These are phyloP conservation scores for Saccostrea glomerata DNA, from an alignment of 1,140 invertebrate genomes.

Conservation along the genomic window DNA sequence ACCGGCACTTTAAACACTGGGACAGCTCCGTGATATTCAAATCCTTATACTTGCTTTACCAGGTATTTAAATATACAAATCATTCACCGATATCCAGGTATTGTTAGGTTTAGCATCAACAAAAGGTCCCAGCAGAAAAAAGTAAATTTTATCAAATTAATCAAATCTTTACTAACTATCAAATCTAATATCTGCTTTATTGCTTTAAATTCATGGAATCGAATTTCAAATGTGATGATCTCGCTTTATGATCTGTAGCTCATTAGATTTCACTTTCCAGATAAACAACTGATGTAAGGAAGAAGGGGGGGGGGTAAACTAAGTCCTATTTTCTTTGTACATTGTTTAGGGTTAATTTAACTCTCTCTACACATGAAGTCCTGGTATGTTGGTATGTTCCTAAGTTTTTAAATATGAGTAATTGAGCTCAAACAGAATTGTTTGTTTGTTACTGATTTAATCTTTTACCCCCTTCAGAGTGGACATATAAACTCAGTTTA, in stretches of 20 bases:
- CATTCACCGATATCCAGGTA: not conserved
- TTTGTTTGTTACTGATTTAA: conserved; percentile 24
- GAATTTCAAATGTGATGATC: not conserved
- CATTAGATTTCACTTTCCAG: not conserved
- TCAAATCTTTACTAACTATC: not conserved
- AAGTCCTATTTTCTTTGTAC: not conserved
- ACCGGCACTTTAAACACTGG: not conserved
- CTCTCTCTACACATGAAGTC: not conserved
- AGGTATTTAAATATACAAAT: conserved; percentile 9
- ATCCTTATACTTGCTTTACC: not conserved
- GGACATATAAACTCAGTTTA: not conserved
- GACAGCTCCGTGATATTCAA: not conserved
- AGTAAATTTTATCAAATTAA: not conserved
- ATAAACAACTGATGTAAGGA: not conserved
- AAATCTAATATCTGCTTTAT: not conserved
- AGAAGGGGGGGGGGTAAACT: not conserved
- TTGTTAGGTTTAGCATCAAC: not conserved
- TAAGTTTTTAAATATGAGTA: conserved; percentile 6
- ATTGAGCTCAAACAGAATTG: not conserved
- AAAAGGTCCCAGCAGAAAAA: not conserved
- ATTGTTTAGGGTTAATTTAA: conserved; percentile 14
- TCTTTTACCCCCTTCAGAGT: conserved; percentile 1
- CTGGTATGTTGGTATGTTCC: not conserved
- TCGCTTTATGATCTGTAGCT: not conserved
- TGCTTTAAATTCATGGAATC: not conserved